Conservation (phyloP, 2,113 vertebrate genomes). For the Hippopotamus amphibius region DNA sequence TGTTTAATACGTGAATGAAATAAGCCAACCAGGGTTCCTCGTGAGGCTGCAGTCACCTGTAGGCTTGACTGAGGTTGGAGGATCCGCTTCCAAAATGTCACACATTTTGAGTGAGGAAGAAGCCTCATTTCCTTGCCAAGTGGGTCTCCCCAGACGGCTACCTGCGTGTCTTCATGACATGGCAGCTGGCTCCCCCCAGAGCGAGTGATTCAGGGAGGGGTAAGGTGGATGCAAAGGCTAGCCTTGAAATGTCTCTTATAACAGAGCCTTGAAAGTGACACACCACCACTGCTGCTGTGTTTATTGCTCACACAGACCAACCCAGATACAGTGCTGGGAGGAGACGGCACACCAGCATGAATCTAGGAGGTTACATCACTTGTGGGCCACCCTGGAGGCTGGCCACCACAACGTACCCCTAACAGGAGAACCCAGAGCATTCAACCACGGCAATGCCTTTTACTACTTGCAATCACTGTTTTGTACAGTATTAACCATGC, state of each 20-base stretch:
- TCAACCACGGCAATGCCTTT: neutral
- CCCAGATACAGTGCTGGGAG: neutral
- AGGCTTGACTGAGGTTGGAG: neutral
- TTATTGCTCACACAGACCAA: neutral
- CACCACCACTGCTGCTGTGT: neutral
- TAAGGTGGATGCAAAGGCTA: neutral
- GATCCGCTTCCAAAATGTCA: neutral
- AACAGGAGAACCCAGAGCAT: neutral
- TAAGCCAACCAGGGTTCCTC: neutral
- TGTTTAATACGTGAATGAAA: neutral
- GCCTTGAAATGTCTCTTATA: neutral
- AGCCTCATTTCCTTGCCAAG: neutral
- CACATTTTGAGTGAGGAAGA: neutral
- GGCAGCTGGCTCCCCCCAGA: neutral
- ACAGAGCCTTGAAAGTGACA: neutral
- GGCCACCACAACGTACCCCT: neutral
- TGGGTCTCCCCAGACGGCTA: neutral
- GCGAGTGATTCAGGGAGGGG: neutral
- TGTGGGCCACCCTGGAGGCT: neutral
- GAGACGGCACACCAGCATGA: neutral
- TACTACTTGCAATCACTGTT: neutral
- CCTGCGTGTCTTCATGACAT: neutral
- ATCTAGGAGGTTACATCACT: neutral
- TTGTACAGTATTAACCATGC: neutral
- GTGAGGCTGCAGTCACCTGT: neutral